Evolutionary conservation across 1,140 invertebrate species (phyloP).

Genomic region (Danaus plexippus): DNA sequence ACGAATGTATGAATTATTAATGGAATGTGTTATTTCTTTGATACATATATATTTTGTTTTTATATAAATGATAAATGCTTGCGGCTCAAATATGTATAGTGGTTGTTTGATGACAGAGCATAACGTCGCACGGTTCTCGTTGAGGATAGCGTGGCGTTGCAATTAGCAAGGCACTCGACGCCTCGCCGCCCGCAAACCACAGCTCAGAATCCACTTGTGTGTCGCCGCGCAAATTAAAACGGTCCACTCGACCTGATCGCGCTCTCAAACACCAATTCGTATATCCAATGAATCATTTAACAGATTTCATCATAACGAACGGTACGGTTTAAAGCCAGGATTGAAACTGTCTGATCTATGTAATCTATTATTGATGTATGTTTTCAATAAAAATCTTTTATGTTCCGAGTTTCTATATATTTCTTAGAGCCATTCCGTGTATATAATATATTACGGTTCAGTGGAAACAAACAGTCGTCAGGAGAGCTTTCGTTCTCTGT

Average conservation of each 20-base stretch:
- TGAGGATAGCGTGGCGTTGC: constrained; percentile 53
- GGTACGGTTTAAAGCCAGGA: constrained; percentile 8
- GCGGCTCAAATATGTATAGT: constrained; percentile 21
- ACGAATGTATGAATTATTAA: too few species aligned
- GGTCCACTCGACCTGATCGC: constrained; percentile 59
- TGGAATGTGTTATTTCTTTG: constrained; percentile 13
- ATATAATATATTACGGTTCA: too few species aligned
- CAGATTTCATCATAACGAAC: constrained; percentile 23
- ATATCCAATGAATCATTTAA: constrained; percentile 50
- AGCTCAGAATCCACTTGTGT: constrained; percentile 59
- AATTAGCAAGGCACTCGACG: constrained; percentile 67
- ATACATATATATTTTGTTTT: constrained; percentile 4
- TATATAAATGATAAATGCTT: constrained; percentile 6
- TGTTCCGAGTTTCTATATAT: too few species aligned
- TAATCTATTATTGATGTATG: too few species aligned
- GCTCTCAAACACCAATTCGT: constrained; percentile 57
- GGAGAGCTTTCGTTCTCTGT: constrained; percentile 4
- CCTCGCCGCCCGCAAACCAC: constrained; percentile 52
- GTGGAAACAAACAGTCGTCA: too few species aligned
- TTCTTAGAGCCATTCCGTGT: too few species aligned
- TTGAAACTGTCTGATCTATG: too few species aligned
- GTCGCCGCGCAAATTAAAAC: constrained; percentile 71
- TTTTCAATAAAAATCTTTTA: too few species aligned
- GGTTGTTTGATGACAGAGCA: constrained; percentile 39
- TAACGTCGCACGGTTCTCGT: constrained; percentile 31